phyloP scores from a whole-genome alignment of 1,140 invertebrate species.

The Nixonia krombeini region DNA sequence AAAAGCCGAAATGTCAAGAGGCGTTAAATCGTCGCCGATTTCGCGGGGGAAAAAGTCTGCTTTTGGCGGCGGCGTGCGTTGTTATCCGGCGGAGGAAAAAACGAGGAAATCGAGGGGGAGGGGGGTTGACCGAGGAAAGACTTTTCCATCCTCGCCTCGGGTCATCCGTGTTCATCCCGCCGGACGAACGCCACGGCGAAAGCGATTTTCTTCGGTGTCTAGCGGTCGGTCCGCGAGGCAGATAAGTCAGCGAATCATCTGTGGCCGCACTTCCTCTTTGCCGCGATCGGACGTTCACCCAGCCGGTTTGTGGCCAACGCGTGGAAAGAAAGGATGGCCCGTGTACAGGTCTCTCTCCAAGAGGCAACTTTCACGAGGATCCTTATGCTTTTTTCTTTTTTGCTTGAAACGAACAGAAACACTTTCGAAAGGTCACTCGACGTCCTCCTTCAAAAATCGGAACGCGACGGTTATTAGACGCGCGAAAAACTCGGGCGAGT shows the following conservation, averaged over 20 bases:
- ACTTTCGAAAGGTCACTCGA: slow-evolving; percentile 59
- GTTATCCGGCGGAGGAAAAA: background rate
- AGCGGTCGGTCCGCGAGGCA: slow-evolving; percentile 20
- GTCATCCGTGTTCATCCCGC: slow-evolving; percentile 51
- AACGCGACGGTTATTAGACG: slow-evolving; percentile 20
- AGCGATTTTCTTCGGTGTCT: slow-evolving; percentile 51
- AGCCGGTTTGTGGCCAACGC: slow-evolving; percentile 38
- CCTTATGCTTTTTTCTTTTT: slow-evolving; percentile 46
- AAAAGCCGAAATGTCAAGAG: slow-evolving; percentile 25
- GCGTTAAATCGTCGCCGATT: slow-evolving; percentile 18
- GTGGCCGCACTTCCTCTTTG: slow-evolving; percentile 42
- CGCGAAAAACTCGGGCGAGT: slow-evolving; percentile 22
- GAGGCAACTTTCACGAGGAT: slow-evolving; percentile 61
- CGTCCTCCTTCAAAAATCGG: slow-evolving; percentile 58
- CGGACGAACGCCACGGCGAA: slow-evolving; percentile 47
- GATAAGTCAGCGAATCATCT: slow-evolving; percentile 44
- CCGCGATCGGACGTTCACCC: slow-evolving; percentile 43
- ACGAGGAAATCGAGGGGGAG: slow-evolving; percentile 34
- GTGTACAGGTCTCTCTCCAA: slow-evolving; percentile 37
- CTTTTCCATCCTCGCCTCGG: slow-evolving; percentile 42
- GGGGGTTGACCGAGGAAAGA: slow-evolving; percentile 28
- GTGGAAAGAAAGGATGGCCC: slow-evolving; percentile 40
- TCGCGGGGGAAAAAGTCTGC: slow-evolving; percentile 5
- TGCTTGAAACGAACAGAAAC: slow-evolving; percentile 41
- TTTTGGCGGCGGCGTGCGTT: too few species aligned